phyloP scores from a whole-genome alignment of 2,113 vertebrate species.

The Artemisiospiza belli region DNA sequence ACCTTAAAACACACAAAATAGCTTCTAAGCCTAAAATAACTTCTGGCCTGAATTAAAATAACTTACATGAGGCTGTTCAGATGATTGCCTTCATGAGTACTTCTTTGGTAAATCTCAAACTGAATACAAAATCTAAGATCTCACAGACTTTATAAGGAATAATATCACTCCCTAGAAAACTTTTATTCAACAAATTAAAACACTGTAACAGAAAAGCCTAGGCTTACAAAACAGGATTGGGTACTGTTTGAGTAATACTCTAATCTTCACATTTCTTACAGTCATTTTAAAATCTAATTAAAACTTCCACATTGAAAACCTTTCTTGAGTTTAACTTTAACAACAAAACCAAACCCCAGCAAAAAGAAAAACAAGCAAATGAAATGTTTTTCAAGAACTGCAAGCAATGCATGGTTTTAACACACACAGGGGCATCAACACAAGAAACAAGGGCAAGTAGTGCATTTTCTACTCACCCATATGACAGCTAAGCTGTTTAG shows the following conservation, averaged over 20 bases:
- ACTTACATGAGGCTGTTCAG: not conserved
- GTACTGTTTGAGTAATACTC: not conserved
- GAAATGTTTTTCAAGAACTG: not conserved
- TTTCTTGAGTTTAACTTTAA: not conserved
- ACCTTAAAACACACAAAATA: not conserved
- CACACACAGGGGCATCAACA: not conserved
- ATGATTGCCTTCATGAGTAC: not conserved
- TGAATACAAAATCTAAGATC: not conserved
- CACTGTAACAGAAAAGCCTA: not conserved
- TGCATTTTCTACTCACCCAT: not conserved
- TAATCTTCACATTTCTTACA: not conserved
- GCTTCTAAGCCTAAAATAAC: not conserved
- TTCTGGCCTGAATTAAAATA: not conserved
- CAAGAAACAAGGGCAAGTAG: not conserved
- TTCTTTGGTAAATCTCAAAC: not conserved
- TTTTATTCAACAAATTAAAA: not conserved
- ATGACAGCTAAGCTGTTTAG: not conserved
- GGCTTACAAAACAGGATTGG: not conserved
- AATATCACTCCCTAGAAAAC: not conserved
- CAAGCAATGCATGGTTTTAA: not conserved
- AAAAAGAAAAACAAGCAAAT: not conserved
- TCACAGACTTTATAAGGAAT: not conserved
- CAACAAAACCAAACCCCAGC: not conserved
- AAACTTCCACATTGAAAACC: not conserved
- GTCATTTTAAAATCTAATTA: not conserved